phyloP scores from a whole-genome alignment of 2,113 vertebrate genomes.

The Tupaia chinensis region DNA sequence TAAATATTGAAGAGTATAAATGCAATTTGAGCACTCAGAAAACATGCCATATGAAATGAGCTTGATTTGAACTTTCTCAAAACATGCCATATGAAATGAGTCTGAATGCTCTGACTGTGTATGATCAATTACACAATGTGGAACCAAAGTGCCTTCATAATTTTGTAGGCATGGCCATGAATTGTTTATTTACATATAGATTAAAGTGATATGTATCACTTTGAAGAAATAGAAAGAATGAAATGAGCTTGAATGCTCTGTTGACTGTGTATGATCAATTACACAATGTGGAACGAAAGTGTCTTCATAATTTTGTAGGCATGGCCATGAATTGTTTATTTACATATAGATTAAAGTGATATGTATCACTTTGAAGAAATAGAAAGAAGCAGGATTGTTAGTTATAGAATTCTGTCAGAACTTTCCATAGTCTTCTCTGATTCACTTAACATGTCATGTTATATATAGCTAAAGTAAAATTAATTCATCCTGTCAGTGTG shows the following conservation, averaged over 20 bases:
- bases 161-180: not conserved
- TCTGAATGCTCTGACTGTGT: not conserved
- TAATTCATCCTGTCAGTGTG: not conserved
- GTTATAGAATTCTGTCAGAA: not conserved
- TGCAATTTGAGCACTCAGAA: not conserved
- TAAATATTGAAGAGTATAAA: not conserved
- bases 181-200: not conserved
- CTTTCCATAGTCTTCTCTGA: not conserved
- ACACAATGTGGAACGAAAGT: not conserved
- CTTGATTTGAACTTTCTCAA: not conserved
- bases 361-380: not conserved
- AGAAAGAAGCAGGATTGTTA: not conserved
- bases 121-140: not conserved
- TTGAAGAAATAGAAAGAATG: constrained; percentile 9
- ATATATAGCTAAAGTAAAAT: not conserved
- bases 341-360: not conserved
- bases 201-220: not conserved
- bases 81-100: not conserved
- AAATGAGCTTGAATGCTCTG: not conserved
- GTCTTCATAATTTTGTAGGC: not conserved
- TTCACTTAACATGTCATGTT: not conserved
- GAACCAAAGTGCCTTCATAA: not conserved
- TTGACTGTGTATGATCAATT: not conserved
- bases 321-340: not conserved
- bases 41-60: not conserved